Base-by-base conservation (phyloP, 1,140 invertebrate genomes). In the Drosophila lini region DNA sequence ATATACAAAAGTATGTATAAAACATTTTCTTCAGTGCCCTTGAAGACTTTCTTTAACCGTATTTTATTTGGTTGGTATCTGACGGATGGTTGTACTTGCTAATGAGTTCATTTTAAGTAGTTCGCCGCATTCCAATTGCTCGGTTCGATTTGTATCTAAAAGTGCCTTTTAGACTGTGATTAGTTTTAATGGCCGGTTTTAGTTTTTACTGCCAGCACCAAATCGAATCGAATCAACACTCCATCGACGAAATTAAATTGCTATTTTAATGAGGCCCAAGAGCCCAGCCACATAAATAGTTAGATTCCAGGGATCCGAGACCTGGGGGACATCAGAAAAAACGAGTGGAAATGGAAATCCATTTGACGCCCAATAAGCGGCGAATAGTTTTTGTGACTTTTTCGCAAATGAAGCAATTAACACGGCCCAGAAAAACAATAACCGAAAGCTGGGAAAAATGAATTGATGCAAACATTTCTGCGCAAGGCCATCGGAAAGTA, bases 371-470 rank as follows among this genome's bases (percentile, higher is more conserved):
- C 82, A 79, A 91, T 88, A 79, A 91, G 63, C 62, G 63, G 74
- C 42, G 31, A 58, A 71, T 71, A 81, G 69, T 80, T 90, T 82
- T 40, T 55, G 65, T 53, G 82, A 76, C 81, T 78, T 86, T 74
- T 91, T 69, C 65, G 52, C 78, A 80, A 91, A 91, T 91, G 83
- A 91, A 91, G 88, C 89, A 91, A 91, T 91, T 91, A 91, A 77
- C 74, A 55, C 45, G 50, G 53, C 25, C 28, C 45, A 77, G 67
- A 56, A 74, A 64, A 79, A 56, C 50, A 59, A 59, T 22, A 70
- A 44, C 73, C 64, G 53, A 77, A 69, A 64, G 67, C 71, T 74
- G 58, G 55, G 64, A 65, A 80, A 83, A 82, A 86, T 78, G 68
- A 74, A 80, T 88, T 88, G 84, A 88, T 88, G 76, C 80, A 80